Evolutionary conservation across 2,113 vertebrate genomes (phyloP).

Genomic region (Tylochromis polylepis): DNA sequence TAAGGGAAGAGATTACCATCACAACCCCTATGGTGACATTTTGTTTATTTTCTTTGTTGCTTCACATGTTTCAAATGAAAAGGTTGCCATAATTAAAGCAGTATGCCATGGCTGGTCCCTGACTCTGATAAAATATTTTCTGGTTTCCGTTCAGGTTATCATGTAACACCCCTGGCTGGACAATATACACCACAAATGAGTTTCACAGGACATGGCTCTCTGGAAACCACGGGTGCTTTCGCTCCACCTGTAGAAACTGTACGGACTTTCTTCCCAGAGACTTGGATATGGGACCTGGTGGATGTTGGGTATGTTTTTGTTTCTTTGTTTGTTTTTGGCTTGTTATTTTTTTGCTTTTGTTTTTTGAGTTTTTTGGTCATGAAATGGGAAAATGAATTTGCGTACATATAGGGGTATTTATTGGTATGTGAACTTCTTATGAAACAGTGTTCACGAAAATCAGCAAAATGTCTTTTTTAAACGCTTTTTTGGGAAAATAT

Average conservation of each 20-base stretch:
- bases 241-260: neutral
- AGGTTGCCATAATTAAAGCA: neutral
- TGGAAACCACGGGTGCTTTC: too few relatives aligned
- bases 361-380: neutral
- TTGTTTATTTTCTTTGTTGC: neutral
- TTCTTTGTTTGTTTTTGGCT: constrained; percentile 23
- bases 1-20: neutral
- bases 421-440: too few relatives aligned
- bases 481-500: too few relatives aligned
- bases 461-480: too few relatives aligned
- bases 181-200: too few relatives aligned
- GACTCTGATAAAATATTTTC: neutral
- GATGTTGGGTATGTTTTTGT: constrained; percentile 61
- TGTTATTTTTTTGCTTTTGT: neutral
- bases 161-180: too few relatives aligned
- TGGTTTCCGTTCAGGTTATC: neutral
- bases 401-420: neutral
- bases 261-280: constrained; percentile 81
- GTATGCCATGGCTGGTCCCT: neutral
- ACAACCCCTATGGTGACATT: neutral
- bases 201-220: too few relatives aligned
- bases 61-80: neutral
- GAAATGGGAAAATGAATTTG: neutral
- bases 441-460: too few relatives aligned
- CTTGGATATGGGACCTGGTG: constrained; percentile 85